Evolutionary conservation across 2,888 invertebrate species (phyloP).

Genomic region (Xanthorhoe spadicearia): DNA sequence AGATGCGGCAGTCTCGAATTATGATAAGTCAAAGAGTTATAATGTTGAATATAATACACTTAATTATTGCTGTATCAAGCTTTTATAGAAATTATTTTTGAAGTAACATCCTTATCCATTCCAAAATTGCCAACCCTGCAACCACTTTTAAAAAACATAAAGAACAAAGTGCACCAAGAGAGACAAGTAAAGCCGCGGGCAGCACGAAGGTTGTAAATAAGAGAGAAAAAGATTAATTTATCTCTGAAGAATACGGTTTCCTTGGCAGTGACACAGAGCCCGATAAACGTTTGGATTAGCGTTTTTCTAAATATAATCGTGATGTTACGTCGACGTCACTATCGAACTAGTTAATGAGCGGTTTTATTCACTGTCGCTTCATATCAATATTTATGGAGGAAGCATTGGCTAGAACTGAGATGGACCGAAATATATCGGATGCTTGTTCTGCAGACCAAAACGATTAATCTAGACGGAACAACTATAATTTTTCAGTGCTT

Average conservation of each 20-base stretch:
- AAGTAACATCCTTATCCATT: neutral
- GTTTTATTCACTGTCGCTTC: conserved; percentile 37
- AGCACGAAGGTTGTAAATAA: conserved; percentile 33
- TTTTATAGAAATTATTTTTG: neutral
- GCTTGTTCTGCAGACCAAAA: neutral
- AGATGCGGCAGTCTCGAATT: neutral
- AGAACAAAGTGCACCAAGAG: neutral
- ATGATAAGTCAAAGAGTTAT: neutral
- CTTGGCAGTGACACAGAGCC: conserved; percentile 55
- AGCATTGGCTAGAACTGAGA: conserved; percentile 15
- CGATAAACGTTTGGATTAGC: conserved; percentile 49
- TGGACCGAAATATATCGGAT: neutral
- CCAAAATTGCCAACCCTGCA: neutral
- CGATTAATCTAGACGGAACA: neutral
- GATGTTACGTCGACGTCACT: conserved; percentile 35
- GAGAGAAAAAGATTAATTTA: conserved; percentile 43
- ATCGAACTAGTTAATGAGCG: conserved; percentile 40
- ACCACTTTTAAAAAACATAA: neutral
- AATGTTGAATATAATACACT: too few species aligned
- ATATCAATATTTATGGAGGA: conserved; percentile 28
- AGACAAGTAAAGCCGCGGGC: neutral
- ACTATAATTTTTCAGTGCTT: neutral
- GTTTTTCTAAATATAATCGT: conserved; percentile 46
- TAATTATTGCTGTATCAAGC: too few species aligned
- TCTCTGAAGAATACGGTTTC: conserved; percentile 40